phyloP scores from a whole-genome alignment of 2,113 vertebrate species.

The Struthio camelus region DNA sequence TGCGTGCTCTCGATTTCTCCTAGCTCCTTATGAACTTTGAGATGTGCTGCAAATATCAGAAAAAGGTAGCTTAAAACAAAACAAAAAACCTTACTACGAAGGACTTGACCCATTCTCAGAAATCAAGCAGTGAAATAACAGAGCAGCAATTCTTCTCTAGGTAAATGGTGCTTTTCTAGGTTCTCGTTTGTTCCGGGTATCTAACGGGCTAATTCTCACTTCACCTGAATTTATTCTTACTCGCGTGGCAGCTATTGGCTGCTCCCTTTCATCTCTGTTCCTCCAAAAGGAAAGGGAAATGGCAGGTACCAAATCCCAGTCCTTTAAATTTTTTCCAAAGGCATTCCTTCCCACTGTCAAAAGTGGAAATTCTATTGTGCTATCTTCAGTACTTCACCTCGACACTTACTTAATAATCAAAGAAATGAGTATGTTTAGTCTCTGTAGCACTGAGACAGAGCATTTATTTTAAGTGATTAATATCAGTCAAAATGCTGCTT shows the following conservation, averaged over 20 bases:
- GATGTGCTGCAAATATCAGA: not conserved
- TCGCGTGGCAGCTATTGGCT: not conserved
- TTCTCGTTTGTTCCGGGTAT: not conserved
- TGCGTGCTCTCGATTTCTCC: not conserved
- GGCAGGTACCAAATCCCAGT: too few relatives aligned
- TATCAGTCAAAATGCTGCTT: not conserved
- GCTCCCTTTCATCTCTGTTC: not conserved
- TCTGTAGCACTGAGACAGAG: not conserved
- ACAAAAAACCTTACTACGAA: not conserved
- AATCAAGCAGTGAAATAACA: not conserved
- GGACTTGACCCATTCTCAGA: not conserved
- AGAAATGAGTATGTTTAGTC: not conserved
- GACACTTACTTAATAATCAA: not conserved
- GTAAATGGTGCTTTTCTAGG: not conserved
- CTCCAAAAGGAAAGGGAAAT: not conserved
- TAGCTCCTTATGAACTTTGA: not conserved
- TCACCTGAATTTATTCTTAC: not conserved
- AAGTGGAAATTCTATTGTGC: not conserved
- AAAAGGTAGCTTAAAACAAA: not conserved
- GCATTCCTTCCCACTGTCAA: not conserved
- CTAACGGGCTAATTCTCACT: not conserved
- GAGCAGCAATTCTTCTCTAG: not conserved
- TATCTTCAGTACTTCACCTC: not conserved
- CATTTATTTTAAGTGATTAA: not conserved
- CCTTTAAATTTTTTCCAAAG: too few relatives aligned